These are phyloP conservation scores for Neolamprologus longior DNA, from an alignment of 2,113 vertebrate species.

Conservation along the genomic window DNA sequence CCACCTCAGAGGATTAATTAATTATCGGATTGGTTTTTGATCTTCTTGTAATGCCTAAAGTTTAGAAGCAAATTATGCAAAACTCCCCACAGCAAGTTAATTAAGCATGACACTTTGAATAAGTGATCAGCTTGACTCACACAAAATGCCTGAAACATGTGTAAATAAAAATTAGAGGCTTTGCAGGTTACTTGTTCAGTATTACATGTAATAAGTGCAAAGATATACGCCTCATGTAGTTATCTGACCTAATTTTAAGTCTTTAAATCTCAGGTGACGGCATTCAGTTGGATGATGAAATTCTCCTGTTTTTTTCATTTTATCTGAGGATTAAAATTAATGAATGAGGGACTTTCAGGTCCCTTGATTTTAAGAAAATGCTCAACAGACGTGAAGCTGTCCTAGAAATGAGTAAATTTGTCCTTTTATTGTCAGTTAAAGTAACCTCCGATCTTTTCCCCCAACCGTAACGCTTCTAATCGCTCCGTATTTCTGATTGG, in stretches of 20 bases:
- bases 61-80: constrained; percentile 28
- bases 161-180: constrained; percentile 27
- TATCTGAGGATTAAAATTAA: neutral
- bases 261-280: neutral
- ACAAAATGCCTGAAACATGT: neutral
- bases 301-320: accelerated
- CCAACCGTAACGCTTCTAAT: neutral
- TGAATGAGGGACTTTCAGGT: neutral
- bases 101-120: constrained; percentile 34
- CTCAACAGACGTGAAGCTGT: constrained; percentile 15
- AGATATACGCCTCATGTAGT: neutral
- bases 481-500: neutral
- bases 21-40: constrained; percentile 37
- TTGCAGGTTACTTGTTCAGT: neutral
- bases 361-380: neutral
- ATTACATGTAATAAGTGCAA: neutral
- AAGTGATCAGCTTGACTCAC: constrained; percentile 20
- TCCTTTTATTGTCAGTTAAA: neutral
- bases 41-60: constrained; percentile 30
- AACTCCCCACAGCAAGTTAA: constrained; percentile 26
- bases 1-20: constrained; percentile 32
- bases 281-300: neutral
- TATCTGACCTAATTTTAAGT: neutral
- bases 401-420: neutral
- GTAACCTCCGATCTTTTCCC: neutral